A percentile compares a stretch with the other conserved stretches of the same genome.
phyloP scores from a whole-genome alignment of 2,888 invertebrate genomes.

The Drosophila koepferae region DNA sequence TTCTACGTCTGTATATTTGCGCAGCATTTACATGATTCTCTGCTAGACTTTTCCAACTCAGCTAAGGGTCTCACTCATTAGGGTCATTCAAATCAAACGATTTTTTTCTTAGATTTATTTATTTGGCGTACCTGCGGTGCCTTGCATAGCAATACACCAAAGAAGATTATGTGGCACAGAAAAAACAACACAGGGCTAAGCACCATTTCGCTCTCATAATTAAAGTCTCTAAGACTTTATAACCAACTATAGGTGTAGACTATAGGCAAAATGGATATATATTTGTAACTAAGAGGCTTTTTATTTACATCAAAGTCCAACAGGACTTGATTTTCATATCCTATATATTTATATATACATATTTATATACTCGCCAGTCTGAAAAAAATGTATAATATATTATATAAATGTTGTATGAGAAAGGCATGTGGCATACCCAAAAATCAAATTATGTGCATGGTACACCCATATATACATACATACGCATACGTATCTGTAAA shows the following conservation, averaged over 20 bases:
- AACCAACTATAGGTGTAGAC: background rate
- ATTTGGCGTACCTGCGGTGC: slow-evolving; percentile 68
- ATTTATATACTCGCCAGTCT: background rate
- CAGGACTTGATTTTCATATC: no score
- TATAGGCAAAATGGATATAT: background rate
- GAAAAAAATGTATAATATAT: background rate
- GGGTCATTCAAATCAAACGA: slow-evolving; percentile 68
- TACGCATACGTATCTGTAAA: slow-evolving; percentile 1
- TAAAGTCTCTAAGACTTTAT: slow-evolving; percentile 47
- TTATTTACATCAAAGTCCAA: background rate
- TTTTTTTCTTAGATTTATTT: slow-evolving; percentile 58
- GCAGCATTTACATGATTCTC: slow-evolving; percentile 74
- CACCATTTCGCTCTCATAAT: slow-evolving; percentile 47
- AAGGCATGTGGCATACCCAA: no score
- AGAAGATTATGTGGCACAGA: slow-evolving; percentile 22
- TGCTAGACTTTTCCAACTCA: slow-evolving; percentile 33
- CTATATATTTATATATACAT: no score
- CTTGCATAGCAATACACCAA: slow-evolving; percentile 49
- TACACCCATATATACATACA: background rate
- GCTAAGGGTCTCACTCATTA: slow-evolving; percentile 63
- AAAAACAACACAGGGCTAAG: slow-evolving; percentile 8
- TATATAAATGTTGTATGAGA: background rate
- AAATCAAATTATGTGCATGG: background rate
- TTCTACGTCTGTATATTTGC: slow-evolving; percentile 55
- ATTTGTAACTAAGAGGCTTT: background rate